These are phyloP conservation scores for Apodemia duryi DNA, from an alignment of 2,888 invertebrate genomes.

Conservation along the genomic window DNA sequence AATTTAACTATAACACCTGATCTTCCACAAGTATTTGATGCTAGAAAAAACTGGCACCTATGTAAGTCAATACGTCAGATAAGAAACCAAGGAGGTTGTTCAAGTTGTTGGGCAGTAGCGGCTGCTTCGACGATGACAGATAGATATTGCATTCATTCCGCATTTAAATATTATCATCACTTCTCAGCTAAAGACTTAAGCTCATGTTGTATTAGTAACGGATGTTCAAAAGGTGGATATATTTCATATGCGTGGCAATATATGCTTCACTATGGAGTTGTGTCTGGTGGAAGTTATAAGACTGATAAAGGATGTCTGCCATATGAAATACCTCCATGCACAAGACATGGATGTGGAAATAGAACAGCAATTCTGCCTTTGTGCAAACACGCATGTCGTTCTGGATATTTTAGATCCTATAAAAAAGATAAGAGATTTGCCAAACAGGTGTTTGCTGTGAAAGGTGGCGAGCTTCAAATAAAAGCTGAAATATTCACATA, in stretches of 20 bases:
- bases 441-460: not conserved
- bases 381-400: not conserved
- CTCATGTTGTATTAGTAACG: not conserved
- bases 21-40: not conserved
- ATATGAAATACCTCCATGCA: not conserved
- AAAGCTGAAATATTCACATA: slow-evolving; percentile 84
- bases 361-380: not conserved
- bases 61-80: slow-evolving; percentile 87
- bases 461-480: slow-evolving; percentile 7
- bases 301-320: slow-evolving; percentile 1
- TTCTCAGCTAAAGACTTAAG: slow-evolving; percentile 84
- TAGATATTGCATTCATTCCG: slow-evolving; percentile 85
- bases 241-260: slow-evolving; percentile 11
- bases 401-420: not conserved
- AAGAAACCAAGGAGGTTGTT: slow-evolving; percentile 89
- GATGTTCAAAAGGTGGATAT: not conserved
- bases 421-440: slow-evolving; percentile 11
- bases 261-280: slow-evolving; percentile 1
- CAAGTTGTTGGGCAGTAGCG: slow-evolving; percentile 92
- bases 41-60: slow-evolving; percentile 40
- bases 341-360: not conserved
- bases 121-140: slow-evolving; percentile 91
- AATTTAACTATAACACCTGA: not conserved
- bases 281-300: not conserved
- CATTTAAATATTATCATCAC: slow-evolving; percentile 79